Base-by-base conservation (phyloP, 2,113 vertebrate genomes). In the Camelus dromedarius region DNA sequence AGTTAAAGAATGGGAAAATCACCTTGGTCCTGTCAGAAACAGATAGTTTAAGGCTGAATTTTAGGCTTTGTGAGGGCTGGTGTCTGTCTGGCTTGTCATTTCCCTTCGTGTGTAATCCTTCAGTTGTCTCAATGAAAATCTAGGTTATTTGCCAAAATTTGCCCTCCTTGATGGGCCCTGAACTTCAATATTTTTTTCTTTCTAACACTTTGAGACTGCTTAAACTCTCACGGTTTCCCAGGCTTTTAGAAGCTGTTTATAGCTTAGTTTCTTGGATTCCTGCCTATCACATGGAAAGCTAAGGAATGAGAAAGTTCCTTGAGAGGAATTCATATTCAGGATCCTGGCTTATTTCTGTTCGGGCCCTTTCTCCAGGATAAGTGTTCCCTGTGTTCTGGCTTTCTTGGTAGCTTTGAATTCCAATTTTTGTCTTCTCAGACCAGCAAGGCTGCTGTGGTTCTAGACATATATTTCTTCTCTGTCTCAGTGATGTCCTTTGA, bases 261-360 rank as follows among this genome's bases (percentile, higher is more conserved):
- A 28, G 69, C 54, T 88, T 80, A 22, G 81, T 76, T 86, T 86
- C 56, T 86, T 81, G 81, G 79, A 66, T 5, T 95, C 19, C 85
- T 92, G 72, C 70, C 67, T n/a, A 46, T 48, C 14, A 19, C 13
- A 26, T 16, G 9, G 52, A 72, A 66, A 46, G n/a, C 46, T 81
- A 32, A 95, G 30, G 89, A 96, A 52, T 24, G 46, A 84, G 89
- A 83, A 80, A 73, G 80, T 95, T n/a, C 73, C 24, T n/a, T 32
- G 42, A 75, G 42, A 48, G 72, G 66, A 83, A 76, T 56, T 76
- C 70, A 35, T 38, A 69, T 46, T 14, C 20, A 6, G 66, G 79
- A 54, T 70, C 35, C 20, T 52, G 50, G 26, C 56, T 94, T 69
- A 30, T 48, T 81, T 75, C 77, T 46, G 5, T 24, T 2, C 0